Evolutionary conservation across 2,113 vertebrate genomes (phyloP).

Genomic region (Garra rufa): DNA sequence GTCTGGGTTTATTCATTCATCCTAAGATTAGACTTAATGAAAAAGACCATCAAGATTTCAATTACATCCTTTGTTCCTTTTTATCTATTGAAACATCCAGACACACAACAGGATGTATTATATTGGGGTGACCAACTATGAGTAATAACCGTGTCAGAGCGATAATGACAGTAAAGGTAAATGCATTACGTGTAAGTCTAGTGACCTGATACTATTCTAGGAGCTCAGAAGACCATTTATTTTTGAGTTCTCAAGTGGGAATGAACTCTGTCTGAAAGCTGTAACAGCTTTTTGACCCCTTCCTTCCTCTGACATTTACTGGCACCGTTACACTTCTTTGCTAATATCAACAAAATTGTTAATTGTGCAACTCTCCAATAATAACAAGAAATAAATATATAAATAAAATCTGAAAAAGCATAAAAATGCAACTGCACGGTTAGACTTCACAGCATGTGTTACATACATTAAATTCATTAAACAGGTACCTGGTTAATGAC

Average conservation of each 20-base stretch:
- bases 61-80: constrained; percentile 30
- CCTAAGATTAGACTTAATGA: constrained; percentile 27
- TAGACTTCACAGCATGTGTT: neutral
- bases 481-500: constrained; percentile 46
- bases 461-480: constrained; percentile 46
- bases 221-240: neutral
- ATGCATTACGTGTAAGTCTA: neutral
- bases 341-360: neutral
- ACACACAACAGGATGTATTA: neutral
- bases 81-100: constrained; percentile 27
- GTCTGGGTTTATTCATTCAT: constrained; percentile 2
- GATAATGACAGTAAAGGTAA: constrained; percentile 14
- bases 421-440: neutral
- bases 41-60: constrained; percentile 24
- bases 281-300: neutral
- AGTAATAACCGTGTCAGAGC: constrained; percentile 31
- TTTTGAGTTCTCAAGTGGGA: neutral
- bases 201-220: constrained; percentile 6
- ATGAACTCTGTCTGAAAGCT: constrained; percentile 14
- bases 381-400: neutral
- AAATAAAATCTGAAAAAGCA: neutral
- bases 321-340: neutral
- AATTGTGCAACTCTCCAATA: neutral
- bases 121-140: constrained; percentile 17
- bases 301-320: neutral